Conservation (phyloP, 2,888 invertebrate genomes). For the Epinotia nisella region DNA sequence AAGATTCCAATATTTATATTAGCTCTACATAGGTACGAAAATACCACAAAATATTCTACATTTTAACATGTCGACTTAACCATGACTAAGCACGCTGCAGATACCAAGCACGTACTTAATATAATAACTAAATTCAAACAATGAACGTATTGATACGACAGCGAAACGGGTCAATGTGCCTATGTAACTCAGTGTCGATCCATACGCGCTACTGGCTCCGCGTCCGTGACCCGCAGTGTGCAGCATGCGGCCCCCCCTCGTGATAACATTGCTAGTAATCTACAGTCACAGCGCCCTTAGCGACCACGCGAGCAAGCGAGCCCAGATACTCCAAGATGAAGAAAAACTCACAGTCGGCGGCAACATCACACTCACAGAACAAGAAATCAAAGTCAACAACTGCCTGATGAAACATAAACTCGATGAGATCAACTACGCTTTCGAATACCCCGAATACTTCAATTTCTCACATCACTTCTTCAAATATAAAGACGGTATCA, state of each 20-base stretch:
- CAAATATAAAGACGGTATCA: slow-evolving; percentile 83
- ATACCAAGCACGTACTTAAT: slow-evolving; percentile 26
- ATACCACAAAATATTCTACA: background rate
- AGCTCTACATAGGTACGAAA: background rate
- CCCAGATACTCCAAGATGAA: slow-evolving; percentile 78
- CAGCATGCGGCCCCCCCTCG: slow-evolving; percentile 36
- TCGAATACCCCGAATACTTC: slow-evolving; percentile 83
- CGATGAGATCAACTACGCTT: slow-evolving; percentile 81
- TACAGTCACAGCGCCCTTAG: slow-evolving; percentile 43
- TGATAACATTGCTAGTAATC: slow-evolving; percentile 21
- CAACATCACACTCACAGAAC: slow-evolving; percentile 71
- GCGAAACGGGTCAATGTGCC: slow-evolving; percentile 35
- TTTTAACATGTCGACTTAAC: background rate
- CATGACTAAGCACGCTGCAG: slow-evolving; percentile 6
- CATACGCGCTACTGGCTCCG: slow-evolving; percentile 26
- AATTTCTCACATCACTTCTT: slow-evolving; percentile 88
- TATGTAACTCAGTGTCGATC: slow-evolving; percentile 45
- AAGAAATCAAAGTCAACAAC: slow-evolving; percentile 82
- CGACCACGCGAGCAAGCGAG: slow-evolving; percentile 63
- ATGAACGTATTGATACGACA: slow-evolving; percentile 25
- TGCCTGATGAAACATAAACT: slow-evolving; percentile 85
- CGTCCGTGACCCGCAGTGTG: slow-evolving; percentile 35
- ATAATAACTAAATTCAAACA: slow-evolving; percentile 5
- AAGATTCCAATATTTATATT: background rate
- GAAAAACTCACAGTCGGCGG: slow-evolving; percentile 79